These are phyloP conservation scores for Corythoichthys haematopterus DNA, from an alignment of 2,113 vertebrate species.

Conservation along the genomic window DNA sequence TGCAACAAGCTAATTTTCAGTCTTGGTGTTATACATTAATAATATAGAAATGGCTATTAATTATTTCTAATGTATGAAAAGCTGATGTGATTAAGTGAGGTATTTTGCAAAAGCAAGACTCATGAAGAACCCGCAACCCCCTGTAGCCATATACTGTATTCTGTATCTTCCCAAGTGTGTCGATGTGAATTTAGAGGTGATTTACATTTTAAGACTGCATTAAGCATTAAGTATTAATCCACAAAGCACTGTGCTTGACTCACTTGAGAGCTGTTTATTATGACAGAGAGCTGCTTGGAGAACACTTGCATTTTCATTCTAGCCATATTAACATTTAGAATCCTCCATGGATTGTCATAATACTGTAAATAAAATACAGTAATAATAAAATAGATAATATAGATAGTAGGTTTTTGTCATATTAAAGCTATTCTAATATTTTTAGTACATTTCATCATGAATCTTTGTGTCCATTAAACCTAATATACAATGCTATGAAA, in stretches of 20 bases:
- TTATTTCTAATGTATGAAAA: neutral
- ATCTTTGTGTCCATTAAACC: slow-evolving; percentile 5
- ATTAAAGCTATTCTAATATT: slow-evolving; percentile 8
- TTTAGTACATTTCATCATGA: slow-evolving; percentile 1
- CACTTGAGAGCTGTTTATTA: slow-evolving; percentile 60
- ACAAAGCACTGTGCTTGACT: slow-evolving; percentile 49
- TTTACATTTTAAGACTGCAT: slow-evolving; percentile 49
- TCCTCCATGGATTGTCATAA: slow-evolving; percentile 29
- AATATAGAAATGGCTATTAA: neutral
- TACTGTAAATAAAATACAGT: neutral
- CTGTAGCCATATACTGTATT: neutral
- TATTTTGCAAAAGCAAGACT: neutral
- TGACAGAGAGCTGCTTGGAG: slow-evolving; percentile 41
- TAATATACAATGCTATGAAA: neutral
- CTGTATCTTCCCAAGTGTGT: slow-evolving; percentile 8
- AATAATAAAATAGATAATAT: slow-evolving; percentile 8
- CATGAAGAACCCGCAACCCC: neutral
- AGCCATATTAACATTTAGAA: slow-evolving; percentile 33
- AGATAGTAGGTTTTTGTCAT: neutral
- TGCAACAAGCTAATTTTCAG: neutral
- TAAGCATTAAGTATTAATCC: slow-evolving; percentile 66
- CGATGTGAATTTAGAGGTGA: slow-evolving; percentile 40
- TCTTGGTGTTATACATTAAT: neutral
- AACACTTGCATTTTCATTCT: slow-evolving; percentile 30
- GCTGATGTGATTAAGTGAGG: neutral